These are phyloP conservation scores for zebrafish (Danio rerio) DNA, from an alignment of 2,113 vertebrate species.

Conservation along the genomic window GRCz12tu NC_133188.1:37580501-37581000, in stretches of 20 bases:
- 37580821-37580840: neutral
- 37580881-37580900: neutral
- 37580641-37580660: slow-evolving; percentile 11
- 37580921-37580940: neutral
- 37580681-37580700: slow-evolving; percentile 25
- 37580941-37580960: neutral
- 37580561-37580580: slow-evolving; percentile 12
- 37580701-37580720: slow-evolving; percentile 36
- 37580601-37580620: neutral
- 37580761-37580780: neutral
- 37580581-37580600: slow-evolving; percentile 29
- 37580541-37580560: neutral
- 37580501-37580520: neutral
- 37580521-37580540: neutral
- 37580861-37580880: neutral
- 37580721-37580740: slow-evolving; percentile 4
- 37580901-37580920: neutral
- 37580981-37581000: too few relatives aligned
- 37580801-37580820: neutral
- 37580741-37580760: slow-evolving; percentile 20
- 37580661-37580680: slow-evolving; percentile 13
- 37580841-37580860: neutral
- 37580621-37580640: slow-evolving; percentile 41
- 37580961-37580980: neutral
- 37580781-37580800: neutral